These are phyloP conservation scores for Craseonycteris thonglongyai DNA, from an alignment of 2,113 vertebrate species.

Conservation along the genomic window DNA sequence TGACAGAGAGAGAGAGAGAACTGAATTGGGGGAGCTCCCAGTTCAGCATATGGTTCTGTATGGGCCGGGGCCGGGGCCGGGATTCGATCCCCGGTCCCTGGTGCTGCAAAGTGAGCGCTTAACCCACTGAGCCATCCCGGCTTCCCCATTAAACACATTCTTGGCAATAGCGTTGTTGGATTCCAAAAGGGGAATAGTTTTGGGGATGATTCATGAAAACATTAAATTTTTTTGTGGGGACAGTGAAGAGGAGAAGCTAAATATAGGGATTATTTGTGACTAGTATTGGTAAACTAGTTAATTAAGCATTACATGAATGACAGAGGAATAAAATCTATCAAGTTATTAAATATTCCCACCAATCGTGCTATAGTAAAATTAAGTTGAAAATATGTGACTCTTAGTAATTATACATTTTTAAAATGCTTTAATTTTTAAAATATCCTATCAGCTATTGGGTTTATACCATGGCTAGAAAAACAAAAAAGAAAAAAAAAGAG, in stretches of 20 bases:
- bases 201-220: neutral
- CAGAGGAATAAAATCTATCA: neutral
- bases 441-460: neutral
- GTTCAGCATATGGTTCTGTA: too few relatives aligned
- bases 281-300: neutral
- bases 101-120: too few relatives aligned
- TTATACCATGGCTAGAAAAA: neutral
- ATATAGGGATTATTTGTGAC: neutral
- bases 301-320: neutral
- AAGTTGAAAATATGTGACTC: neutral
- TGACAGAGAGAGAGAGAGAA: too few relatives aligned
- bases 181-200: neutral
- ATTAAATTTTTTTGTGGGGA: neutral
- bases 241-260: neutral
- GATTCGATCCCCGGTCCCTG: too few relatives aligned
- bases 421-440: neutral
- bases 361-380: neutral
- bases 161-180: neutral
- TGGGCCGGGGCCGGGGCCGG: too few relatives aligned
- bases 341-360: neutral
- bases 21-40: too few relatives aligned
- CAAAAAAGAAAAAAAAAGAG: neutral
- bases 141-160: neutral
- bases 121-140: too few relatives aligned
- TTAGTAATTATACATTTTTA: neutral